phyloP scores from a whole-genome alignment of 1,140 invertebrate species.

The Drosophila sulfurigaster region DNA sequence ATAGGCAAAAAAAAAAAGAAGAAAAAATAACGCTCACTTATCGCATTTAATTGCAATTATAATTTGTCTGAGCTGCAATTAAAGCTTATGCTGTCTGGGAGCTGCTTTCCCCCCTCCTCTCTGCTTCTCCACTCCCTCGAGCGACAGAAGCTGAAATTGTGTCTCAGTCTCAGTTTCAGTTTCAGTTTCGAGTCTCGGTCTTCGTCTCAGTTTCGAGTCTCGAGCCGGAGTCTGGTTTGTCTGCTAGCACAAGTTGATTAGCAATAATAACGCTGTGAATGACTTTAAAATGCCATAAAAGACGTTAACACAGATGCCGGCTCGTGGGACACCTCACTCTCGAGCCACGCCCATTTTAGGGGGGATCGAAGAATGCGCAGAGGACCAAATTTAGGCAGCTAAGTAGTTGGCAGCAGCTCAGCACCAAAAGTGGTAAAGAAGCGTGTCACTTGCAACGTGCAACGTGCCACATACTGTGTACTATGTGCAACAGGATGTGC shows the following conservation, averaged over 20 bases:
- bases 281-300: slow-evolving; percentile 63
- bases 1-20: slow-evolving; percentile 48
- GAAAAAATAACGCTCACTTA: slow-evolving; percentile 39
- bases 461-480: background rate
- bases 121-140: background rate
- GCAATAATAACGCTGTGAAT: slow-evolving; percentile 59
- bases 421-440: slow-evolving; percentile 57
- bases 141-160: no score
- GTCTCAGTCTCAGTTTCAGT: background rate
- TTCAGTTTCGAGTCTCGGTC: no score
- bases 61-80: slow-evolving; percentile 58
- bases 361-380: slow-evolving; percentile 28
- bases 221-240: background rate
- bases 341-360: no score
- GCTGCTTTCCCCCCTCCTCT: background rate
- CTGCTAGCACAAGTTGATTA: slow-evolving; percentile 40
- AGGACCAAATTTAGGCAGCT: slow-evolving; percentile 47
- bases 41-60: slow-evolving; percentile 61
- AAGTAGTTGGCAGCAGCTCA: background rate
- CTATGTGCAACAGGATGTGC: slow-evolving; percentile 49
- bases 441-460: slow-evolving; percentile 32
- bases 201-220: no score
- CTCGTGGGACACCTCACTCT: slow-evolving; percentile 26
- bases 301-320: slow-evolving; percentile 28
- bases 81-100: slow-evolving; percentile 20